These are phyloP conservation scores for Amniataba percoides DNA, from an alignment of 2,797 vertebrate species.

Conservation along the genomic window DNA sequence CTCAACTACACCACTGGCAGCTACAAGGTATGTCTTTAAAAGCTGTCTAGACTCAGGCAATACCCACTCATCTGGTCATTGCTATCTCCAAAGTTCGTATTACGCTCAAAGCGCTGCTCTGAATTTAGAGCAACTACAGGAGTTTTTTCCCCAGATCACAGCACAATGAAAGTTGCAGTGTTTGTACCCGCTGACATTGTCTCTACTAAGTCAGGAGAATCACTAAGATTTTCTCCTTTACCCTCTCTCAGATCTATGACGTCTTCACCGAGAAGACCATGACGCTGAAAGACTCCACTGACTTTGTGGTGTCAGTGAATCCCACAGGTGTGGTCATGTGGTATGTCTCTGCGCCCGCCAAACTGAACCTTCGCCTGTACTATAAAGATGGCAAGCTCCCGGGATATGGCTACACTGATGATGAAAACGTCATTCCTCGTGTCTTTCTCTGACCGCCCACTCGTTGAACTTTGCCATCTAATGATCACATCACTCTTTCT, in stretches of 20 bases:
- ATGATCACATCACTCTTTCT: neutral
- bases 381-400: slow-evolving; percentile 2
- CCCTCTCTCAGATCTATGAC: slow-evolving; percentile 82
- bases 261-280: slow-evolving; percentile 82
- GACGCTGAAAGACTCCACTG: slow-evolving; percentile 80
- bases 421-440: slow-evolving; percentile 50
- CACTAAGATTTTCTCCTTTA: neutral
- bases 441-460: slow-evolving; percentile 58
- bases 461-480: neutral
- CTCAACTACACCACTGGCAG: slow-evolving; percentile 85
- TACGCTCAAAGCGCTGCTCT: neutral
- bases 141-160: neutral
- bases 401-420: neutral
- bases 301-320: slow-evolving; percentile 90
- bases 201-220: neutral
- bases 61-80: no score
- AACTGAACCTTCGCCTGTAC: slow-evolving; percentile 26
- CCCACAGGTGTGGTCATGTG: slow-evolving; percentile 96
- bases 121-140: neutral
- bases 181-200: neutral
- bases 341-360: slow-evolving; percentile 83
- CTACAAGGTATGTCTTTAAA: slow-evolving; percentile 76
- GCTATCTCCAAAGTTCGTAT: neutral
- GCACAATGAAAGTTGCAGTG: neutral
- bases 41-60: neutral